These are phyloP conservation scores for Echinometra lucunter DNA, from an alignment of 53 echinoderm and acorn worm species.

Conservation along the genomic window DNA sequence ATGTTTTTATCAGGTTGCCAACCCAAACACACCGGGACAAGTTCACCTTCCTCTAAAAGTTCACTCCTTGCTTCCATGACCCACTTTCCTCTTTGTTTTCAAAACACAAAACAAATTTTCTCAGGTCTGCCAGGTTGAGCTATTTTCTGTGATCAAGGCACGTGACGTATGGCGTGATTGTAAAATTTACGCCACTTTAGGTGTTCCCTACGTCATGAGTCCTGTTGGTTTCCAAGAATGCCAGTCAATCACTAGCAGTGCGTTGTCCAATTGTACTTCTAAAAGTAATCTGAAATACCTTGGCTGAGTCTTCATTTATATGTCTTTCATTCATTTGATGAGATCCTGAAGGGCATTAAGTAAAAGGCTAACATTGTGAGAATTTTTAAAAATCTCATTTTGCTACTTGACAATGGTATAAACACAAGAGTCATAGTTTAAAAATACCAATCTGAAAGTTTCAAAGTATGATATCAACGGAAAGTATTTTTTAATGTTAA, in stretches of 20 bases:
- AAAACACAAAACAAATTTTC: constrained; percentile 41
- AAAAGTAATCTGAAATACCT: not conserved
- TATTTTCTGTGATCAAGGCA: not conserved
- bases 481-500: too few relatives aligned
- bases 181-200: constrained; percentile 16
- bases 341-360: not conserved
- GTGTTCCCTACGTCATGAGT: constrained; percentile 42
- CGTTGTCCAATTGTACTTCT: not conserved
- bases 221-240: constrained; percentile 33
- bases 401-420: too few relatives aligned
- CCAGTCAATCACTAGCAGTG: not conserved
- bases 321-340: not conserved
- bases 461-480: too few relatives aligned
- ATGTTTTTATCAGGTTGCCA: constrained; percentile 61
- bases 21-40: constrained; percentile 29
- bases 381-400: too few relatives aligned
- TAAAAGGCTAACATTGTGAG: too few relatives aligned
- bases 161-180: not conserved
- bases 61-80: constrained; percentile 40
- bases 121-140: constrained; percentile 13
- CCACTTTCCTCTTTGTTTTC: constrained; percentile 48
- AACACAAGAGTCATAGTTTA: too few relatives aligned
- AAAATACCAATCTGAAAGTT: too few relatives aligned
- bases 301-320: not conserved
- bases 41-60: constrained; percentile 39